Evolutionary conservation across 2,888 invertebrate genomes (phyloP), one percentile per base, ranked within the genome.

Genomic region (Nycteola revayana): DNA sequence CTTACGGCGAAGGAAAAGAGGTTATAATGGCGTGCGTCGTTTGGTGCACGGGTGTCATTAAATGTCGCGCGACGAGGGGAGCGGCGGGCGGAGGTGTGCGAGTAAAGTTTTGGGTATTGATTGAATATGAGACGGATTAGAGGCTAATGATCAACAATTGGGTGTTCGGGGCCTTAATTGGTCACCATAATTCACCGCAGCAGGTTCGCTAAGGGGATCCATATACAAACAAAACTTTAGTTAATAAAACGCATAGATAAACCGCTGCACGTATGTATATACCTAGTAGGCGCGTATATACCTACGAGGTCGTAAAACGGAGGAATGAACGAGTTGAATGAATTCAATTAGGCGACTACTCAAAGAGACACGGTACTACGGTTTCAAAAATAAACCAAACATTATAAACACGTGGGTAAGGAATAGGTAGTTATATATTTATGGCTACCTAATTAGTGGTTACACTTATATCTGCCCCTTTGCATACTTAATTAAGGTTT

Each of bases 31-130:
- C 65, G 58, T 72, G 77, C 49, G 49, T 55, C 56, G 50, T 46
- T 36, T 65, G 71, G 69, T 87, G 87, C 87, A 88, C 86, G 87
- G 87, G 86, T 88, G 88, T 88, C 88, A 88, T 88, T 88, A 88
- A 88, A 88, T 87, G 88, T 88, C 87, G 88, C 82, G 84, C 85
- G 83, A 75, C 77, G 85, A 74, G 86, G 85, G 87, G 79, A 52
- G 76, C 66, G 72, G 77, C 64, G 86, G 76, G 78, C 60, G 72
- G 84, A 80, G 86, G 86, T 82, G 85, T 86, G 83, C 83, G 84
- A 86, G 79, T 83, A 85, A 86, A 87, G 86, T 87, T 88, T 88
- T 87, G 88, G 88, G 87, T 88, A 88, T 88, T 87, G 87, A 88
- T 88, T 88, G 87, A 87, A 87, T 87, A 87, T 87, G 85, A 87